Conservation (phyloP, 2,888 invertebrate genomes). For the Ochropleura plecta region DNA sequence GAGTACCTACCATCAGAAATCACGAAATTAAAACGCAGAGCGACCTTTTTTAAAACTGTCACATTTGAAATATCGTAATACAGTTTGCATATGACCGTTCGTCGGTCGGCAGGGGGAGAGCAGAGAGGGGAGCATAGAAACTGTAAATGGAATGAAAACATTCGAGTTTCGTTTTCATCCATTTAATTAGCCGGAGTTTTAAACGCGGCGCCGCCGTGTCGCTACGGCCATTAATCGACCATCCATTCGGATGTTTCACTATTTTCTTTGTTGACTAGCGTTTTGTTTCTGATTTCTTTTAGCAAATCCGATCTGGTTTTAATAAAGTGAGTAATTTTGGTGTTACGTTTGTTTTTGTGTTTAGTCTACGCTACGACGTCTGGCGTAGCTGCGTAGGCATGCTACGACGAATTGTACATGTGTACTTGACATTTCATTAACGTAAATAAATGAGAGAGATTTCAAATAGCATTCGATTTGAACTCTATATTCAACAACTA, state of each 20-base stretch:
- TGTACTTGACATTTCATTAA: background rate
- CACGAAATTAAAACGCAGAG: constrained; percentile 65
- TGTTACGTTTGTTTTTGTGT: constrained; percentile 21
- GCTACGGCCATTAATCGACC: constrained; percentile 78
- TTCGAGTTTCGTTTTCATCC: constrained; percentile 89
- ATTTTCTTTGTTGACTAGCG: constrained; percentile 68
- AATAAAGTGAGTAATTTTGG: constrained; percentile 34
- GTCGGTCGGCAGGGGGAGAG: constrained; percentile 71
- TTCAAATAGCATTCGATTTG: background rate
- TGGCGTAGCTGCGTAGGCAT: constrained; percentile 23
- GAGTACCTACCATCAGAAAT: constrained; percentile 30
- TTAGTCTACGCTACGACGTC: constrained; percentile 29
- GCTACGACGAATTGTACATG: constrained; percentile 14
- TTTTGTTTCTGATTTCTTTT: constrained; percentile 65
- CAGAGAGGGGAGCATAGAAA: constrained; percentile 78
- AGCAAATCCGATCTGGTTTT: constrained; percentile 61
- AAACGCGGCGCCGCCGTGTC: constrained; percentile 84
- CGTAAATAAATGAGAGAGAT: constrained; percentile 8
- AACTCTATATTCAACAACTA: background rate
- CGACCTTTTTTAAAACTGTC: constrained; percentile 65
- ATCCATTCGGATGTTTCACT: constrained; percentile 78
- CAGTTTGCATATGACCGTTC: constrained; percentile 81
- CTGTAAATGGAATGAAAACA: constrained; percentile 89
- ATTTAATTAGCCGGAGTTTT: constrained; percentile 88
- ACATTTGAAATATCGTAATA: constrained; percentile 76